Base-by-base conservation (phyloP, 2,797 vertebrate genomes). In the Coilia nasus region DNA sequence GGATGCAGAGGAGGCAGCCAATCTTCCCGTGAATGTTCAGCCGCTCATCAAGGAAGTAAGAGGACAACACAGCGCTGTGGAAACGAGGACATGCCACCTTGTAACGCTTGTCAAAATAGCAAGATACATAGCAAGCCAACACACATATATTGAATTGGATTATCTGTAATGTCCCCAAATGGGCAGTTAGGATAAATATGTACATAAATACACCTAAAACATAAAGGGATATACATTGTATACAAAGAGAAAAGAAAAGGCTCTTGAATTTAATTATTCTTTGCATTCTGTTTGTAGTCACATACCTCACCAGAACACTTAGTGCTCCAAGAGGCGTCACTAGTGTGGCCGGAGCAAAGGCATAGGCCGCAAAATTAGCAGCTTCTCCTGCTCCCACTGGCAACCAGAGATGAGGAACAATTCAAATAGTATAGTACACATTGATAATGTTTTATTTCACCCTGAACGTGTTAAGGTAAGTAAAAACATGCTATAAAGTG, bases 311-410 rank as follows among this genome's bases (percentile, higher is more conserved):
- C 86, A 97, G 95, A 31, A 97, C 95, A 90, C 96, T 97, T 86
- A 97, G 83, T 41, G 96, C 96, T 90, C 96, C 96, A n/a, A 97
- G 92, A 0, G 96, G 97, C 84, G 96, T 97, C 84, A 98, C 97
- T 83, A 98, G 92, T 0, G 95, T 97, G 46, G 96, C 96, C 0
- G 96, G 96, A 0, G 96, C 96, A 93, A 98, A 98, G 35, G 93
- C 95, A 84, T 97, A 97, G 4, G 96, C 96, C 11, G 96, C 95
- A 23, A 98, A 98, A 93, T 97, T 98, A 12, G 96, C 96, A 0
- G 93, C 95, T 93, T 97, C 97, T 90, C 96, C 96, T 84, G 91
- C 89, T 92, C 95, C 96, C 96, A 97, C 96, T 97, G 88, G 5
- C 3, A 82, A 89, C 86, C 89, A 54, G 50, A 54, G 50, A 54